These are phyloP conservation scores for Stomorhina lunata DNA, from an alignment of 2,888 invertebrate species.

Conservation along the genomic window DNA sequence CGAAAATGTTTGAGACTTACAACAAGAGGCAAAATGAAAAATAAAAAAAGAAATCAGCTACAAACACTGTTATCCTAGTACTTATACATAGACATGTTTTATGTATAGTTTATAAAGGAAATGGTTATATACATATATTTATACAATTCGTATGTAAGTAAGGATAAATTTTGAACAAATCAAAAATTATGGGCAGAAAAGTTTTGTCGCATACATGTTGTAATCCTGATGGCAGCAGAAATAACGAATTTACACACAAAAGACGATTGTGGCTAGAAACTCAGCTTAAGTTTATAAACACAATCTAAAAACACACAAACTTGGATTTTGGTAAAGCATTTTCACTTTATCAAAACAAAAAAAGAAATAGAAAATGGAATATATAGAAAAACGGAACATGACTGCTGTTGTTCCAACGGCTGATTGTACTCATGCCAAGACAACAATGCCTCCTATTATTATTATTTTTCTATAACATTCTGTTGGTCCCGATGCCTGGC, in stretches of 20 bases:
- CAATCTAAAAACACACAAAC: neutral
- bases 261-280: constrained; percentile 50
- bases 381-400: neutral
- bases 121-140: neutral
- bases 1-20: constrained; percentile 43
- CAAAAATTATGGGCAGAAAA: constrained; percentile 53
- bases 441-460: constrained; percentile 34
- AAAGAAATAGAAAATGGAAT: neutral
- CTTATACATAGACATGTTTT: neutral
- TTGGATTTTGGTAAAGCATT: neutral
- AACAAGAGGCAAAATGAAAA: constrained; percentile 15
- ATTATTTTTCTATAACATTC: constrained; percentile 32
- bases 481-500: neutral
- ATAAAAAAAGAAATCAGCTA: constrained; percentile 16
- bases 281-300: constrained; percentile 8
- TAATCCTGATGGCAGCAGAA: constrained; percentile 52
- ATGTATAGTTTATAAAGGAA: too few species aligned
- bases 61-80: constrained; percentile 13
- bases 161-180: constrained; percentile 30
- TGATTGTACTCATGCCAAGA: constrained; percentile 46
- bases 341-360: neutral
- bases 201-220: constrained; percentile 52
- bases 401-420: constrained; percentile 13
- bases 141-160: neutral
- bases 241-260: constrained; percentile 54